phyloP scores from a whole-genome alignment of 2,797 vertebrate genomes.

The Columba guinea region DNA sequence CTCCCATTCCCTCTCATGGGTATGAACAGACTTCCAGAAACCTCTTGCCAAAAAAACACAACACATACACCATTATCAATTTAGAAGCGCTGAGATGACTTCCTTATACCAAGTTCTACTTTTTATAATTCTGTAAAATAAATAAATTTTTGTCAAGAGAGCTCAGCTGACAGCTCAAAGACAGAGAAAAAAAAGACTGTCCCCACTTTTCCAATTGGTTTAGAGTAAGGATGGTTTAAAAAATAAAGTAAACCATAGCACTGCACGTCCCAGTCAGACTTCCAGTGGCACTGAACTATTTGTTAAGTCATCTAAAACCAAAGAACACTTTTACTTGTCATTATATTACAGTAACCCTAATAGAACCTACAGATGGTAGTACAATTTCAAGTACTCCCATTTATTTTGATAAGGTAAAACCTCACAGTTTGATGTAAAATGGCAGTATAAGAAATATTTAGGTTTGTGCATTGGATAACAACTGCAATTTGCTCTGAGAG shows the following conservation, averaged over 20 bases:
- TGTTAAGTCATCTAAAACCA: neutral
- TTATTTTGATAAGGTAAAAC: neutral
- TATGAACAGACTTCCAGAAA: neutral
- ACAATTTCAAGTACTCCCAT: neutral
- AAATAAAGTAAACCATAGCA: neutral
- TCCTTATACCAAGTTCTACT: neutral
- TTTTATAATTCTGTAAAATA: neutral
- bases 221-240: neutral
- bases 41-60: rapidly evolving
- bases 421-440: neutral
- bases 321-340: neutral
- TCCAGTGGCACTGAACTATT: neutral
- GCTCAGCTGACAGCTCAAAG: neutral
- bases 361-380: neutral
- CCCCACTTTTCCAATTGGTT: neutral
- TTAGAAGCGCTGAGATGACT: neutral
- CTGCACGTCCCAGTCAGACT: neutral
- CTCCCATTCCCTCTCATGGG: neutral
- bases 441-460: neutral
- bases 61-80: neutral
- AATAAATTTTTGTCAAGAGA: neutral
- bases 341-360: neutral
- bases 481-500: neutral
- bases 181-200: neutral
- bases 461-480: neutral